These are phyloP conservation scores for Apostichopus japonicus DNA, from an alignment of 35 echinoderm and acorn worm genomes.

Conservation along the genomic window DNA sequence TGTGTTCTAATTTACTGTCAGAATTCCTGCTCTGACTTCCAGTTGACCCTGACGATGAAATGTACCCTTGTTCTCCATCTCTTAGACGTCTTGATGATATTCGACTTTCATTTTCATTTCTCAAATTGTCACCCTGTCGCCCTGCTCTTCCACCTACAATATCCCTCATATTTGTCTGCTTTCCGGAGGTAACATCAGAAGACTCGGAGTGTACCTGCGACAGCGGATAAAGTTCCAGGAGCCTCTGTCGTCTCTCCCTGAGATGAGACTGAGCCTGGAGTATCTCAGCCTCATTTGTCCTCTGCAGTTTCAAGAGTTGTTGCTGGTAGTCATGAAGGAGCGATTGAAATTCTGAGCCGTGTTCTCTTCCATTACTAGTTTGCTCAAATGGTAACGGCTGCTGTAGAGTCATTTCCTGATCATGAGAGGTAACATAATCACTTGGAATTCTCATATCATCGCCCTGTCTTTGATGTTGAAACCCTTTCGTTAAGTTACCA, in stretches of 20 bases:
- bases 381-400: background rate
- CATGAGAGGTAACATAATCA: background rate
- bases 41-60: background rate
- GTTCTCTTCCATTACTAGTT: background rate
- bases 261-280: constrained; percentile 5
- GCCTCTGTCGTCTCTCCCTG: constrained; percentile 18
- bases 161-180: background rate
- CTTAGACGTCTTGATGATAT: background rate
- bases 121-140: background rate
- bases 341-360: background rate
- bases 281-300: constrained; percentile 16
- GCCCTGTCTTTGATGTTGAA: background rate
- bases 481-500: no score
- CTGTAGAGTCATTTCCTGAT: background rate
- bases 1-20: background rate
- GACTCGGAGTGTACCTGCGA: background rate
- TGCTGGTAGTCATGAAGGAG: constrained; percentile 48
- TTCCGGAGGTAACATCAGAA: background rate
- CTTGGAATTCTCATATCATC: background rate
- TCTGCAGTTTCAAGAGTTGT: constrained; percentile 34
- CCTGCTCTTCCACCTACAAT: background rate
- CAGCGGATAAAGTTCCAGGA: constrained; percentile 16
- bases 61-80: background rate
- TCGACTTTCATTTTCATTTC: background rate
- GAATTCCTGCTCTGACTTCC: background rate